phyloP scores from a whole-genome alignment of 2,888 invertebrate species.

The Amiota communis region DNA sequence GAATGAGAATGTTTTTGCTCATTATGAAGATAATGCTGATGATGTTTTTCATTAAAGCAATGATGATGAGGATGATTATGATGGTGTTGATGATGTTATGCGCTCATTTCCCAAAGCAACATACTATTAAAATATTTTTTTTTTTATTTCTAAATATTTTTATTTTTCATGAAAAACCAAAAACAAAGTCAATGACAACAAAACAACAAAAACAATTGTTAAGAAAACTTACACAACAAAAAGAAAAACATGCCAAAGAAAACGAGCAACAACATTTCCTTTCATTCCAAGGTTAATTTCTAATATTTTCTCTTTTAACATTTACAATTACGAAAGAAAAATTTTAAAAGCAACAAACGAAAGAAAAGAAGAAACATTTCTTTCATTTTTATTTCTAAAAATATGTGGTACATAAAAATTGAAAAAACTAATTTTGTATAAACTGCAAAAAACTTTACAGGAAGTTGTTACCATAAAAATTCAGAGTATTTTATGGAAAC shows the following conservation, averaged over 20 bases:
- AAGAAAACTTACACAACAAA: background rate
- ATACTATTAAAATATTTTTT: background rate
- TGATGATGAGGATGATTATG: background rate
- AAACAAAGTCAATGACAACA: constrained; percentile 17
- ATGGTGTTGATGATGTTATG: background rate
- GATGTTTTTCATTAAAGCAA: background rate
- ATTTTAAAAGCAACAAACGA: too few relatives aligned
- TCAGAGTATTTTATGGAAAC: too few relatives aligned
- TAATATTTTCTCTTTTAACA: constrained; percentile 48
- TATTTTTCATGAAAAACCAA: background rate
- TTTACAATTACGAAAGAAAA: constrained; percentile 43
- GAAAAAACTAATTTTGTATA: too few relatives aligned
- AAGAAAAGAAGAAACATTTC: too few relatives aligned
- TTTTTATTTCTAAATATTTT: background rate
- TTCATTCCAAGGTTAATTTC: constrained; percentile 38
- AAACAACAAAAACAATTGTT: constrained; percentile 34
- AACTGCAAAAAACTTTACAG: too few relatives aligned
- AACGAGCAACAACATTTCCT: constrained; percentile 34
- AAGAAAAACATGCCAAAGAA: background rate
- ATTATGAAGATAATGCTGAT: background rate
- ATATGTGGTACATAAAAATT: too few relatives aligned
- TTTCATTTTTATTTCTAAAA: too few relatives aligned
- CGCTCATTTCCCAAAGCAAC: background rate
- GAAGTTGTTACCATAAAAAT: too few relatives aligned
- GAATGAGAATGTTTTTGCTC: background rate